Evolutionary conservation across 2,113 vertebrate genomes (phyloP), one percentile per base, ranked within the genome.

Genomic region (Pipa parva): DNA sequence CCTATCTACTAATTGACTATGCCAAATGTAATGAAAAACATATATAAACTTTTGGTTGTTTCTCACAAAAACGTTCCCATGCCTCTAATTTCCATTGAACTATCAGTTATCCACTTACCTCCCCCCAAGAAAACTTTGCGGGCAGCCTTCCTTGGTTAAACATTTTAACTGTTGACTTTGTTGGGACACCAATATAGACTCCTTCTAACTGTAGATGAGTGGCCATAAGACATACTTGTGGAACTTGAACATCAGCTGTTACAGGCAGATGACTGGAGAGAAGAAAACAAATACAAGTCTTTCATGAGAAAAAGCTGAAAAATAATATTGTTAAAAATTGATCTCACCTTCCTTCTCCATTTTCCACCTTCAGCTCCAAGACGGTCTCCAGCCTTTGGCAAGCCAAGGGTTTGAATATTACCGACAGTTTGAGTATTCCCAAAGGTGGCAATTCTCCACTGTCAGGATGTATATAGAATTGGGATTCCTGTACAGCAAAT

Each of bases 121-220:
- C 77, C 70, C 72, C 80, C 95, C 95, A 99, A 12, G 72, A 82
- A 81, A 92, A 99, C 64, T 59, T 67, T 37, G 92, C 69, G 22
- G 92, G 89, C 72, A 99, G 87, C 29, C 84, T 78, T 0, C 88
- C 97, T 79, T 93, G 93, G 67, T 98, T 98, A 77, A 90, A 82
- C 51, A 99, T 87, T 1, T 76, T 84, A 39, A 82, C 7, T 0
- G 68, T 71, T 1, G 76, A 78, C 51, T 63, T 78, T 2, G 76
- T 65, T 22, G 89, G 80, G 68, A 93, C 76, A 7, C 88, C 94
- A 10, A 89, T 2, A 73, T 91, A 95, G 76, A 97, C 80, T 49
- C 88, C 85, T 45, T 75, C 63, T 63, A 97, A 72, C 25, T 76
- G 64, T 70, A 97, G 72, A 59, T 82, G 72, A 73, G 87, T 90